phyloP scores from a whole-genome alignment of 1,140 invertebrate species.

The Diabrotica virgifera region DNA sequence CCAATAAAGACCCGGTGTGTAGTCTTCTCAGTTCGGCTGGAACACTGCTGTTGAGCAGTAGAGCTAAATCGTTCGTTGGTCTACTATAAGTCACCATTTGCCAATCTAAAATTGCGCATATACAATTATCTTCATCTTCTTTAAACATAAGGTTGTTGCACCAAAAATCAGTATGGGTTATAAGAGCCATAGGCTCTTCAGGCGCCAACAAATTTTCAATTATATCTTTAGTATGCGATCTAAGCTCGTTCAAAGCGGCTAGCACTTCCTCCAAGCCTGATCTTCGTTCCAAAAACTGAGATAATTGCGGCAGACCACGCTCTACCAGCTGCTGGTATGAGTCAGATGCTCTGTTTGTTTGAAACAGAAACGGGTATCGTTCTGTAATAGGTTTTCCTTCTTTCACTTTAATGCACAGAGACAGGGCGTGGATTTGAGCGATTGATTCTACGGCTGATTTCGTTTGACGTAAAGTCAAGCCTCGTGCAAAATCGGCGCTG shows the following conservation, averaged over 20 bases:
- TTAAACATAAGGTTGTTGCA: constrained; percentile 75
- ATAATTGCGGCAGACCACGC: constrained; percentile 68
- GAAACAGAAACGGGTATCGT: constrained; percentile 70
- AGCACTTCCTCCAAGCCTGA: constrained; percentile 57
- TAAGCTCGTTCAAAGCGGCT: constrained; percentile 53
- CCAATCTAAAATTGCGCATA: constrained; percentile 74
- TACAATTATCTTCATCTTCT: constrained; percentile 44
- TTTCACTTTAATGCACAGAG: constrained; percentile 62
- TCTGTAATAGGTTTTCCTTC: constrained; percentile 60
- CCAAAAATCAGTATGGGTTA: constrained; percentile 81
- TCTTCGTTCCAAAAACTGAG: constrained; percentile 64
- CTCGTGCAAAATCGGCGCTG: constrained; percentile 63
- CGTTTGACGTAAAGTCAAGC: constrained; percentile 63
- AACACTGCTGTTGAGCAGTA: constrained; percentile 74
- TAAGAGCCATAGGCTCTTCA: constrained; percentile 64
- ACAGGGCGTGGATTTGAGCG: constrained; percentile 68
- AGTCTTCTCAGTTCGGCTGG: constrained; percentile 64
- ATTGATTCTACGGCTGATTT: constrained; percentile 66
- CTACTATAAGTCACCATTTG: constrained; percentile 79
- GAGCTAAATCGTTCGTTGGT: constrained; percentile 73
- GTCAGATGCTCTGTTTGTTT: constrained; percentile 69
- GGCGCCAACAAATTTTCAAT: constrained; percentile 64
- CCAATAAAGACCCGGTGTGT: constrained; percentile 60
- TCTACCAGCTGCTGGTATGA: constrained; percentile 75
- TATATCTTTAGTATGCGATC: constrained; percentile 59